phyloP scores from a whole-genome alignment of 2,113 vertebrate species.

The Spea bombifrons region DNA sequence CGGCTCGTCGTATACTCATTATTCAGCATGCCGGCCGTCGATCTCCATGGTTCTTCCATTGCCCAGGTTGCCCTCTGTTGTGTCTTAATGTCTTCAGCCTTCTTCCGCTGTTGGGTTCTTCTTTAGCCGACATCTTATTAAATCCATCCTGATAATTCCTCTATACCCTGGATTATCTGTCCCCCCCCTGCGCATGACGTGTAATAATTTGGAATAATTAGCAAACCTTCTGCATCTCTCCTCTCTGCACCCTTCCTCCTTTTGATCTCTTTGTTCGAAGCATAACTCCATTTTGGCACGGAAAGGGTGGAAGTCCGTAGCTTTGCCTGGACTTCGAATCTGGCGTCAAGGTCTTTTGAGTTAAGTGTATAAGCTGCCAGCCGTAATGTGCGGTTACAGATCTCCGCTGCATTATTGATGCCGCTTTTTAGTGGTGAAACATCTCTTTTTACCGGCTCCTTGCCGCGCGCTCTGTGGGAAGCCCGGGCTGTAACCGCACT shows the following conservation, averaged over 20 bases:
- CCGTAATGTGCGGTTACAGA: constrained; percentile 48
- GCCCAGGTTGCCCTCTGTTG: too few relatives aligned
- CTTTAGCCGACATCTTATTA: too few relatives aligned
- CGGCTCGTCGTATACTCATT: too few relatives aligned
- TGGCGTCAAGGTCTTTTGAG: constrained; percentile 44
- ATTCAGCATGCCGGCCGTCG: too few relatives aligned
- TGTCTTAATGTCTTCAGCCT: too few relatives aligned
- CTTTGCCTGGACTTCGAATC: constrained; percentile 22
- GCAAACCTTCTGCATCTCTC: background rate
- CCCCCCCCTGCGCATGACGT: too few relatives aligned
- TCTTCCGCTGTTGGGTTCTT: too few relatives aligned
- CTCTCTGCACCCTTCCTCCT: background rate
- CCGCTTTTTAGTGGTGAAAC: constrained; percentile 44
- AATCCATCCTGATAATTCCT: too few relatives aligned
- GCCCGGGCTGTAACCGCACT: constrained; percentile 23
- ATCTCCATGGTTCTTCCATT: too few relatives aligned
- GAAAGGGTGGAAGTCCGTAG: constrained; percentile 9
- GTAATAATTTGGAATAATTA: background rate
- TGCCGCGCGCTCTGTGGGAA: constrained; percentile 28
- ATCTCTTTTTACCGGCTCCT: constrained; percentile 39
- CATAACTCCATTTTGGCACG: background rate
- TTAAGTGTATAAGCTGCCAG: constrained; percentile 47
- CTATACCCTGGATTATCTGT: too few relatives aligned
- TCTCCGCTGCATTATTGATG: constrained; percentile 45
- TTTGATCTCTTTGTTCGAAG: constrained; percentile 27